Evolutionary conservation across 2,888 invertebrate species (phyloP), one percentile per base, ranked within the genome.

Genomic region (Hesperia comma): DNA sequence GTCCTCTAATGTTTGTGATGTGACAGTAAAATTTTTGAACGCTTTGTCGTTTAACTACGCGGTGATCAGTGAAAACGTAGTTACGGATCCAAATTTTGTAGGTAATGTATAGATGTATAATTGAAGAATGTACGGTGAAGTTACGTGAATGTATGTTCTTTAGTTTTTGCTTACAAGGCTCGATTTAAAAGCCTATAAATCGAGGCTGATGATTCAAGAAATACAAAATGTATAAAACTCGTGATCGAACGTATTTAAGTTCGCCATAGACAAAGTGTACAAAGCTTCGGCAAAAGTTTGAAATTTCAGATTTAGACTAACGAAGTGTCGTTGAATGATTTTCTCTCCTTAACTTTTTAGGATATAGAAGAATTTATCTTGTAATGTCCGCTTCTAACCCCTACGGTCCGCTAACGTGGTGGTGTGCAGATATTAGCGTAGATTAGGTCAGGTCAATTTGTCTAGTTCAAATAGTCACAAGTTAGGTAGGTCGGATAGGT

Each of bases 391-490:
- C 62, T 68, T 64, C 43, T 53, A 63, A 67, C 40, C n/a, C 63
- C 51, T 40, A 41, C 15, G 37, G 63, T n/a, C 53, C 57, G 55
- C 43, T 61, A 53, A 63, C 63, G 67, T 68, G 49, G 37, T 41
- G 64, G 63, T 69, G 70, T 70, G 60, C 72, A 68, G 72, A 69
- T 66, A 58, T 61, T 71, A 71, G 70, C 53, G 49, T 72, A 74
- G 71, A 63, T 70, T 75, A 73, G 72, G 66, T 54, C 69, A 77
- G 79, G 83, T 85, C 86, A 85, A 85, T 86, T 85, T 71, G 71
- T 77, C 77, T 84, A 77, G 75, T 61, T 60, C 51, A 63, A 71
- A 79, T 80, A 82, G 78, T 81, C 83, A 82, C 82, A 82, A 82
- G 78, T 79, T 72, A 75, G 71, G 77, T 84, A 83, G 81, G 77